Base-by-base conservation (phyloP, 2,797 vertebrate genomes). In the Syncerus caffer region DNA sequence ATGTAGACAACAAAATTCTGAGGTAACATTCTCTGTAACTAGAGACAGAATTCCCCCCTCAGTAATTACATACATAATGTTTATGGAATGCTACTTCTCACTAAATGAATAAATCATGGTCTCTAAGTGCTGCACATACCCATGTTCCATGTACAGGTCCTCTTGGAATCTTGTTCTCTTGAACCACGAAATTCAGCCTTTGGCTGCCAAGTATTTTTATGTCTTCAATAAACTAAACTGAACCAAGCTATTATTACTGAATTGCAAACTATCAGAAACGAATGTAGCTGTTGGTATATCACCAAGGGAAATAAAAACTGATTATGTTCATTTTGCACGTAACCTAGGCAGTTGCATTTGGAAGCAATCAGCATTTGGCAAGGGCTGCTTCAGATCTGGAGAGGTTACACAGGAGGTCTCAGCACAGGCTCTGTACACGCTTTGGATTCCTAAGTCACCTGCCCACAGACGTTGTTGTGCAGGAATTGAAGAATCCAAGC, bases 221-320 rank as follows among this genome's bases (percentile, higher is more conserved):
- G 4, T 97, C 98, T 97, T 98, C 98, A 98, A 98, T 98, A 98
- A 98, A 98, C 93, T 96, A 98, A 98, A 98, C 97, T 21, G 94
- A 98, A 97, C 86, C 90, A 98, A 96, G 92, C 96, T 98, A 98
- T 98, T 98, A 97, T 98, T 98, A 97, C 97, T 98, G 93, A 97
- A 98, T 98, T 98, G 96, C 97, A 98, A 93, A 86, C 91, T 98
- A 98, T 97, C 96, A 97, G 98, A 98, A 97, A 97, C 76, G 47
- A 96, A 85, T 96, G 97, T 97, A 98, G 97, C 97, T 97, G 51
- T 93, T 97, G 98, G 90, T 96, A 89, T 97, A 98, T 98, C 95
- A 94, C 84, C 97, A 82, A 96, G 98, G 98, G 98, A 99, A 99
- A 98, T 99, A 98, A 98, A 95, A 97, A 31, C n/a, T 38, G 0